These are phyloP conservation scores for Turdus rufiventris DNA, from an alignment of 2,113 vertebrate genomes.

Conservation along the genomic window DNA sequence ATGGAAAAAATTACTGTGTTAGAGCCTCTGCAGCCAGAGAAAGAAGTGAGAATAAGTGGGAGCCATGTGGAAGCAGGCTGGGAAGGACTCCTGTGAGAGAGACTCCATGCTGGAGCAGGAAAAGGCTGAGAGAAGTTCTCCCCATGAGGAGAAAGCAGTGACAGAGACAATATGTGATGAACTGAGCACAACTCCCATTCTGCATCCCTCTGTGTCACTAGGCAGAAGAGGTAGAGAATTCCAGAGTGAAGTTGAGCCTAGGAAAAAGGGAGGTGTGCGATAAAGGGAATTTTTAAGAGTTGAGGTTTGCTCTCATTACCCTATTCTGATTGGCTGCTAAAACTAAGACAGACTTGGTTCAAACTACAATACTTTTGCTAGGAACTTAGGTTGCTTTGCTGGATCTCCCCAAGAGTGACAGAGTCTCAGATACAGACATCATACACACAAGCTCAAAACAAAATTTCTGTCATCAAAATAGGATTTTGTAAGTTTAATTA, in stretches of 20 bases:
- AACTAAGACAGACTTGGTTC: not conserved
- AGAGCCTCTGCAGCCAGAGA: not conserved
- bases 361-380: not conserved
- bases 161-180: not conserved
- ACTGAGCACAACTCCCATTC: not conserved
- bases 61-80: not conserved
- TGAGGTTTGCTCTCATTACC: accelerated
- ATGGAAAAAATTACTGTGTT: not conserved
- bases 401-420: not conserved
- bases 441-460: not conserved
- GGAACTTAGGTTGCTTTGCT: not conserved
- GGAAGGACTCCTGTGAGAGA: not conserved
- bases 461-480: not conserved
- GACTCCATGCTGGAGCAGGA: not conserved
- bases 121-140: not conserved
- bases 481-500: not conserved
- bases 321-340: not conserved
- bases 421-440: not conserved
- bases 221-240: not conserved
- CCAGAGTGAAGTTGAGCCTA: not conserved
- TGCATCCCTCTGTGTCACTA: not conserved
- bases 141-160: not conserved
- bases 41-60: not conserved
- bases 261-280: accelerated
- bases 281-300: not conserved